phyloP scores from a whole-genome alignment of 2,113 vertebrate genomes.

The Paedocypris sp. region DNA sequence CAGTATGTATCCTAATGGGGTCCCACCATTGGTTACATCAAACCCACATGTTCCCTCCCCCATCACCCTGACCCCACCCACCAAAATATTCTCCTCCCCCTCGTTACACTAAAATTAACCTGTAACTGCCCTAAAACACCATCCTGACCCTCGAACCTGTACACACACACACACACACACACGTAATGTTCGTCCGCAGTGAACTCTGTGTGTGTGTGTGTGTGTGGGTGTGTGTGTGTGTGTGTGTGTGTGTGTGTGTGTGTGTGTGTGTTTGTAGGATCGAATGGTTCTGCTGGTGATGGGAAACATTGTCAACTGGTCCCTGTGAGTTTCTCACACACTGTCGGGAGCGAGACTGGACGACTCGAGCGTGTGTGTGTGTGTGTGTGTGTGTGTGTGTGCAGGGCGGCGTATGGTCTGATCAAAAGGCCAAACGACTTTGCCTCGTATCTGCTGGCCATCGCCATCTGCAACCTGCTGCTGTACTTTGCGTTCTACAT shows the following conservation, averaged over 20 bases:
- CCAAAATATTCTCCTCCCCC: too few relatives aligned
- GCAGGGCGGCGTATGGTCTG: slow-evolving; percentile 85
- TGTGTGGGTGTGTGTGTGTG: not conserved
- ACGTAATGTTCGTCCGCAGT: not conserved
- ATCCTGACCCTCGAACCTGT: too few relatives aligned
- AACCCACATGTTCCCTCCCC: too few relatives aligned
- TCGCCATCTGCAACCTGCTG: slow-evolving; percentile 95
- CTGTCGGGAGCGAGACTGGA: not conserved
- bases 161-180: slow-evolving; percentile 1
- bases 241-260: slow-evolving; percentile 11
- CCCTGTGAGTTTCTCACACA: slow-evolving; percentile 69
- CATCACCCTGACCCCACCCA: too few relatives aligned
- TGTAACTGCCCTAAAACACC: too few relatives aligned
- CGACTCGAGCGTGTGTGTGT: not conserved
- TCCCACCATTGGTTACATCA: too few relatives aligned
- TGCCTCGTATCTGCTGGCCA: slow-evolving; percentile 91
- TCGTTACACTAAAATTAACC: too few relatives aligned
- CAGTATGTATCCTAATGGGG: too few relatives aligned
- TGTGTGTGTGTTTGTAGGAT: slow-evolving; percentile 54
- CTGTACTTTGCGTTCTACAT: slow-evolving; percentile 98
- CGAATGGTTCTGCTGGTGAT: slow-evolving; percentile 93
- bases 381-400: slow-evolving; percentile 11
- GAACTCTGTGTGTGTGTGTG: not conserved
- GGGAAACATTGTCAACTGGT: slow-evolving; percentile 98
- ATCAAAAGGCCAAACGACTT: slow-evolving; percentile 88